Base-by-base conservation (phyloP, 1,140 invertebrate species). In the Trachelipus rathkii region DNA sequence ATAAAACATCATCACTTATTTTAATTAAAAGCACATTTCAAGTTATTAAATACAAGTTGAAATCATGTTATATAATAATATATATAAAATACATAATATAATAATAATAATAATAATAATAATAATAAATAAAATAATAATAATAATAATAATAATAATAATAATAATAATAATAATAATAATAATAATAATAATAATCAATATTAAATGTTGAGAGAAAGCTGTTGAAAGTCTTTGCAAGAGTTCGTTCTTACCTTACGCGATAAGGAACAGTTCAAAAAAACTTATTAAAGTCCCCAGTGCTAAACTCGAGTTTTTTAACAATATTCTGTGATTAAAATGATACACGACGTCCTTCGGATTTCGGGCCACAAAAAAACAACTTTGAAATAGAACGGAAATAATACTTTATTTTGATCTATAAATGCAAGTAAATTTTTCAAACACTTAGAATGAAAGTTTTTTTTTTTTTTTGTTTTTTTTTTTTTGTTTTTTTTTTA, bases 311-410 rank as follows among this genome's bases (percentile, higher is more conserved):
- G 84, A 24, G 83, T 82, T 76, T n/a, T n/a, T 88, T 89, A 72
- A 92, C 89, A 0, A 90, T 84, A 81, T 89, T 87, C 92, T 91
- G 50, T 94, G 88, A 84, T 94, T 91, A 95, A 84, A 91, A 95
- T 0, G 93, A 95, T 0, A 95, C 92, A 4, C 89, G 91, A 93
- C 90, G 84, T 95, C 93, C 84, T 93, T 93, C 0, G 93, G 93
- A 85, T 95, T 93, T 74, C 94, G 86, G 6, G 90, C 90, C 0
- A 94, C 89, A 82, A 93, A n/a, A n/a, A 93, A 9, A 94, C 87
- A 10, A 92, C 76, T 70, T 77, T 46, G 1, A 6, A 33, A 3
- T 3, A 33, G 33, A 33, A 33, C n/a, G 33, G 33, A 33, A 33
- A 6, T 3, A 33, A 33, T 33, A 33, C 1, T 3, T 33, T 33